Evolutionary conservation across 2,797 vertebrate genomes (phyloP), one percentile per base, ranked within the genome.

Genomic region (Anisognathus igniventris): DNA sequence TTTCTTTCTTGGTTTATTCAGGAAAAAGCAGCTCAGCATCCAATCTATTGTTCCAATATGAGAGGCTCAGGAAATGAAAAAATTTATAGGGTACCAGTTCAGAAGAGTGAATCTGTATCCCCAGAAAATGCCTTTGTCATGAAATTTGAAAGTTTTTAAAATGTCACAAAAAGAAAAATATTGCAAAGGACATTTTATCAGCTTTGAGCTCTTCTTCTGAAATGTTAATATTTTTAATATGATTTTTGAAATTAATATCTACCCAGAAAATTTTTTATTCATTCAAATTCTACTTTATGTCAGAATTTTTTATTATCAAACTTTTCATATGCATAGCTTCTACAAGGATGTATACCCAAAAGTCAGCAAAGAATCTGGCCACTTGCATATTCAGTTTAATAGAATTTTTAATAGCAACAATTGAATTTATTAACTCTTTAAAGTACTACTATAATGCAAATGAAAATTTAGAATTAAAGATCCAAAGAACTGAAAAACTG

Each of bases 11-110:
- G 15, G 51, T 54, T 83, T 91, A 47, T 86, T 85, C 82, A 83
- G 33, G 24, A 91, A 77, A 92, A 93, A 65, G 45, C 57, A 80
- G 68, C 57, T 94, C 88, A 78, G 40, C 47, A 88, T 90, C 78
- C 86, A 88, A n/a, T 33, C 51, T 85, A 83, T 83, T 93, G 68
- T 88, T 91, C 45, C 82, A 92, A 77, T 92, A 68, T 33, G n/a
- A 96, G 54, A 93, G 3, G 6, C 17, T 91, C 84, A 94, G 91
- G 87, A 94, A 95, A 95, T 86, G 54, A 88, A 92, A 93, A 96
- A 72, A n/a, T 66, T 86, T 94, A 86, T 64, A 56, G 75, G 27
- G 45, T 47, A 81, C 12, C 18, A 71, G 44, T 44, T 86, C 61
- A 86, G 65, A 93, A 88, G 12, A 53, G 16, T 39, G 30, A 86